phyloP scores from a whole-genome alignment of 1,140 invertebrate genomes.

The Drosophila azteca region DNA sequence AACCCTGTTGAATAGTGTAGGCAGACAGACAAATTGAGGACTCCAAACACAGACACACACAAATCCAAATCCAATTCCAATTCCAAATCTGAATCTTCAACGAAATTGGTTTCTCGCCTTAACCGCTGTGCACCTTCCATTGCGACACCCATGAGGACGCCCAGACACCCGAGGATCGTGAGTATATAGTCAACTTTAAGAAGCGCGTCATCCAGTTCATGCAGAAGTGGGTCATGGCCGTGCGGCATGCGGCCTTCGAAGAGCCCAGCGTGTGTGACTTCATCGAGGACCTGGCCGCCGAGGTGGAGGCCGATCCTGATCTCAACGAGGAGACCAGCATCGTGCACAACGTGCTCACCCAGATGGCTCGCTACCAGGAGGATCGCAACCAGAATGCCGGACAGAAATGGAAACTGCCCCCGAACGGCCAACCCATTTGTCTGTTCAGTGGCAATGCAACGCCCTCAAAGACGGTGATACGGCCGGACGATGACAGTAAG shows the following conservation, averaged over 20 bases:
- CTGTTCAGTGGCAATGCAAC: constrained; percentile 86
- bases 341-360: constrained; percentile 88
- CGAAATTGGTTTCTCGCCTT: constrained; percentile 82
- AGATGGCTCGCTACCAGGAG: constrained; percentile 86
- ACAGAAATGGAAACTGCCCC: constrained; percentile 89
- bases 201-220: constrained; percentile 91
- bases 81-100: constrained; percentile 15
- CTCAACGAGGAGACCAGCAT: constrained; percentile 87
- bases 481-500: constrained; percentile 89
- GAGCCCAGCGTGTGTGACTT: constrained; percentile 89
- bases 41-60: neutral
- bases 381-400: constrained; percentile 85
- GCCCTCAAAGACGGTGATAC: constrained; percentile 85
- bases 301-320: constrained; percentile 88
- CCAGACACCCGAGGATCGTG: constrained; percentile 86
- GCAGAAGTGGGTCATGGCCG: constrained; percentile 90
- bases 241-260: constrained; percentile 90
- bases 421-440: constrained; percentile 88
- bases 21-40: neutral
- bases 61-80: constrained; percentile 14
- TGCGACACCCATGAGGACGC: constrained; percentile 76
- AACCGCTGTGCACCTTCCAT: constrained; percentile 83
- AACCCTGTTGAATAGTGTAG: constrained; percentile 12
- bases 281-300: constrained; percentile 89
- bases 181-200: constrained; percentile 90